Conservation (phyloP, 2,888 invertebrate genomes). For the Strigamia transsilvanica region DNA sequence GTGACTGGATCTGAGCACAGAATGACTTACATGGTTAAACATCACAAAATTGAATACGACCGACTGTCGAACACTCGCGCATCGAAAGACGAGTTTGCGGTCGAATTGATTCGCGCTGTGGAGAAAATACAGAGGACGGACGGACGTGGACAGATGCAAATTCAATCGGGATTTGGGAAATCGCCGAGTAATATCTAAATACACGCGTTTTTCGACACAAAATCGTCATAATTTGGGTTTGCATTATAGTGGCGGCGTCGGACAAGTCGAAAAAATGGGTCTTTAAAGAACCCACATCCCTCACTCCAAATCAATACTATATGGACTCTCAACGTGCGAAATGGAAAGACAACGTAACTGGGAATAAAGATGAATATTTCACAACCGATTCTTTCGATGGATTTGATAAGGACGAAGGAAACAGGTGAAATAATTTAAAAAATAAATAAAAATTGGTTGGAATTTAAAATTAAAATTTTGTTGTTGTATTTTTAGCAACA, state of each 20-base stretch:
- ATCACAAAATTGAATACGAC: neutral
- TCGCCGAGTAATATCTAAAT: neutral
- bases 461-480: neutral
- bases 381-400: slow-evolving; percentile 16
- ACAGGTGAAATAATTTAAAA: neutral
- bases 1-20: neutral
- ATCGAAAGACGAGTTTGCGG: slow-evolving; percentile 20
- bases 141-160: slow-evolving; percentile 1
- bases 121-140: slow-evolving; percentile 23
- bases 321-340: neutral
- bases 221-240: neutral
- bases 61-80: neutral
- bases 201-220: neutral
- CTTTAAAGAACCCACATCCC: neutral
- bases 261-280: slow-evolving; percentile 1
- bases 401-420: neutral
- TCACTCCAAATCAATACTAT: neutral
- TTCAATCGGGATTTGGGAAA: neutral
- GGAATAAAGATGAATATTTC: neutral
- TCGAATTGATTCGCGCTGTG: slow-evolving; percentile 7
- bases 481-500: neutral
- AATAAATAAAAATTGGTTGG: neutral
- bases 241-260: neutral
- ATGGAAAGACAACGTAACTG: neutral
- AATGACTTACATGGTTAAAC: slow-evolving; percentile 12